Conservation (phyloP, 2,888 invertebrate species). For the Drosophila ustulata region DNA sequence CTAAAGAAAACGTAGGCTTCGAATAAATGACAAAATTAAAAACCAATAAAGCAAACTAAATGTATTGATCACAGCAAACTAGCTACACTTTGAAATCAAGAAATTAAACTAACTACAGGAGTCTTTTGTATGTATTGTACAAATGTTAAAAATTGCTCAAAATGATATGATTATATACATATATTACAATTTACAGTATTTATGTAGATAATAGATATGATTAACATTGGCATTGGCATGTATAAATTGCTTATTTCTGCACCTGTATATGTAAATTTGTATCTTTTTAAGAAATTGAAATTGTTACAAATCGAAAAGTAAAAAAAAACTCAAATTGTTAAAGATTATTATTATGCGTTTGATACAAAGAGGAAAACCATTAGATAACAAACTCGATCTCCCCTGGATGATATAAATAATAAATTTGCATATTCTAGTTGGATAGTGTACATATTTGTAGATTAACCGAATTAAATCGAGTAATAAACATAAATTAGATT, state of each 20-base stretch:
- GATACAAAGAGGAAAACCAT: not conserved
- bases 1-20: conserved; percentile 76
- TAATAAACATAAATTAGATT: conserved; percentile 7
- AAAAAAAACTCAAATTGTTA: conserved; percentile 53
- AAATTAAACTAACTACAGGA: not conserved
- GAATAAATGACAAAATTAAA: conserved; percentile 11
- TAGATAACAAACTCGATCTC: conserved; percentile 14
- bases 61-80: conserved; percentile 8
- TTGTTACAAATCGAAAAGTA: conserved; percentile 36
- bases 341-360: conserved; percentile 31
- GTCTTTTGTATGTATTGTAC: conserved; percentile 27
- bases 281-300: conserved; percentile 60
- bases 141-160: conserved; percentile 29
- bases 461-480: conserved; percentile 35
- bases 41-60: conserved; percentile 11
- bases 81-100: conserved; percentile 15
- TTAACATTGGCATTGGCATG: conserved; percentile 32
- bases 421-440: conserved; percentile 19
- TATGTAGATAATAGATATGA: conserved; percentile 30
- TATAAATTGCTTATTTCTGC: conserved; percentile 43
- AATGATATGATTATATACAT: conserved; percentile 18
- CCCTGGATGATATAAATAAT: conserved; percentile 11
- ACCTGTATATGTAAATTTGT: conserved; percentile 45
- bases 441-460: conserved; percentile 25
- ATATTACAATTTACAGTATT: conserved; percentile 14